These are phyloP conservation scores for Agrochola macilenta DNA, from an alignment of 2,888 invertebrate species.

Conservation along the genomic window DNA sequence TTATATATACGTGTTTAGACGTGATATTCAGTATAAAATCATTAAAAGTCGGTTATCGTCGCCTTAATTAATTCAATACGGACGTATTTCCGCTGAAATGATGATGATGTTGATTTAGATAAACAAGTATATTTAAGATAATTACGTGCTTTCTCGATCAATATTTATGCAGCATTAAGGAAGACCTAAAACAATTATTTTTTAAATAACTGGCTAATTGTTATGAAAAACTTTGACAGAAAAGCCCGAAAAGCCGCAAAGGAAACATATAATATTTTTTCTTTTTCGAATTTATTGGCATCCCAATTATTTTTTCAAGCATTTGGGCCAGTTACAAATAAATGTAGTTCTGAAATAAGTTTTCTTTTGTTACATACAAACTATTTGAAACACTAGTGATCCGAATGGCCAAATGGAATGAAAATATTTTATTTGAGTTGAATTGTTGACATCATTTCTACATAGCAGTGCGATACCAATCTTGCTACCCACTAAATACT, in stretches of 20 bases:
- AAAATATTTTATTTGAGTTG: not conserved
- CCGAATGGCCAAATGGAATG: not conserved
- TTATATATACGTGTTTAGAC: too few relatives aligned
- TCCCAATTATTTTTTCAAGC: conserved; percentile 11
- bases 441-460: not conserved
- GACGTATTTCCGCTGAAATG: too few relatives aligned
- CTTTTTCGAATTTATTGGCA: not conserved
- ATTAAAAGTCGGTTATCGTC: too few relatives aligned
- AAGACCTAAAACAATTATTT: not conserved
- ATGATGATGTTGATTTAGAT: too few relatives aligned
- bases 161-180: conserved; percentile 3
- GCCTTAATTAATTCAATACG: too few relatives aligned
- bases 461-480: not conserved
- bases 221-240: not conserved
- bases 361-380: not conserved
- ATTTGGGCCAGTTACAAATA: not conserved
- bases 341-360: not conserved
- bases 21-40: too few relatives aligned
- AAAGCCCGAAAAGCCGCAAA: conserved; percentile 2
- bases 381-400: conserved; percentile 1
- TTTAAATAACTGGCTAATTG: conserved; percentile 14
- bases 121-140: too few relatives aligned
- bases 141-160: too few relatives aligned
- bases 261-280: not conserved
- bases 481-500: not conserved